A percentile compares a stretch with the other conserved stretches of the same genome.
Conservation (phyloP, 2,113 vertebrate species). For the Corythoichthys haematopterus region DNA sequence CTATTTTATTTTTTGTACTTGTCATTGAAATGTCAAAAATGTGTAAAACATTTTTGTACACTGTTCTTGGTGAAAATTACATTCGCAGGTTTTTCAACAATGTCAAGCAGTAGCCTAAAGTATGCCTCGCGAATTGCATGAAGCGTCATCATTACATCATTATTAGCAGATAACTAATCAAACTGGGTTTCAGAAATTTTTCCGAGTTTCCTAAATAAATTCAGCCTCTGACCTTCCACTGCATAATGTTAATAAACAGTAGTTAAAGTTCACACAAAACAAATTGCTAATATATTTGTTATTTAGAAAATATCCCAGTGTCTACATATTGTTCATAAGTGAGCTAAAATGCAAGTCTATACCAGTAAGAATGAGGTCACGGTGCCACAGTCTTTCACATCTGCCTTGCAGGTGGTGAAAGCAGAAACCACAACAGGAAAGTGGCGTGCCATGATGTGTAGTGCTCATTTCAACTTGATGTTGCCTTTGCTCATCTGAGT, state of each 20-base stretch:
- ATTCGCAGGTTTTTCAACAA: neutral
- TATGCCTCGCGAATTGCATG: no score
- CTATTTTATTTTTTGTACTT: neutral
- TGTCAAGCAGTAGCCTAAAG: no score
- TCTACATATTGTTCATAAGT: neutral
- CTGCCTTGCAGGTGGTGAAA: constrained; percentile 51
- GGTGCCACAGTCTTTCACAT: constrained; percentile 30
- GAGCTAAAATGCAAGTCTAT: constrained; percentile 4
- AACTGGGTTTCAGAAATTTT: no score
- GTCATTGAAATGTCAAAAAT: neutral
- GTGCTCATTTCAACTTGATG: constrained; percentile 32
- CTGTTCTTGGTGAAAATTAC: neutral
- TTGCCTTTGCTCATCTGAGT: constrained; percentile 29
- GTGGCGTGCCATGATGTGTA: constrained; percentile 38
- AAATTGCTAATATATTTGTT: neutral
- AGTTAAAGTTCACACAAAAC: neutral
- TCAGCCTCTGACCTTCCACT: no score
- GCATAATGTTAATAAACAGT: no score
- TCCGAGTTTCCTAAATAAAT: no score
- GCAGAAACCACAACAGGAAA: constrained; percentile 50
- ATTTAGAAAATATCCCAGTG: neutral
- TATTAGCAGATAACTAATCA: no score
- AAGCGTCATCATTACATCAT: no score
- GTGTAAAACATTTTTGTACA: neutral
- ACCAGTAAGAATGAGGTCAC: constrained; percentile 28